Base-by-base conservation (phyloP, 2,797 vertebrate genomes). In the Alcedo quadribrachys region DNA sequence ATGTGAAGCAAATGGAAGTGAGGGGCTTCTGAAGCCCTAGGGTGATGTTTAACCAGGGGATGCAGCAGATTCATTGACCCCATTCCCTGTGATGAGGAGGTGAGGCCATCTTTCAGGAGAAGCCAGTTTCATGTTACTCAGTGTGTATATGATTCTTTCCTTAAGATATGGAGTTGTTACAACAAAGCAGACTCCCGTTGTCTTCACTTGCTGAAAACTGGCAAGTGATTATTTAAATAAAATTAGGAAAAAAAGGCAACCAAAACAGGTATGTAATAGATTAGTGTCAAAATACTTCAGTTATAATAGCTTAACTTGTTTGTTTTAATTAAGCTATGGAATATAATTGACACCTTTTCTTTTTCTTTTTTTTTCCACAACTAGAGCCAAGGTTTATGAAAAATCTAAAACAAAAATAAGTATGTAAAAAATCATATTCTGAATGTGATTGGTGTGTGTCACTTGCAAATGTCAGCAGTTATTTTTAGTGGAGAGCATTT, bases 401-500 rank as follows among this genome's bases (percentile, higher is more conserved):
- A 90, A 82, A 71, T 46, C 68, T 7, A 69, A 60, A 81, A 15
- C 35, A 85, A 42, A 83, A 87, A 60, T 73, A 75, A 89, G 18
- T 66, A 62, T 57, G 22, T 79, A 55, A 85, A 94, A 81, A 85
- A 35, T 67, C 40, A 13, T 73, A 7, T 67, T 92, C 67, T 87
- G n/a, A 58, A 81, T 81, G 46, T 86, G 92, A 95, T 92, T 95
- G 92, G 77, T 92, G 37, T 51, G 27, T 81, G 87, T 69, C 74
- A 92, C 73, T 92, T 69, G 69, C 69, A 93, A 92, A 95, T 91
- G 93, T 92, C 92, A 94, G 89, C 63, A 68, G 91, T 84, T 93
- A 89, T 94, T 94, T 95, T 94, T 93, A 89, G 82, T 74, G 85
- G 63, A 94, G 74, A 88, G 63, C 74, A 67, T 93, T 95, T 90